Percentiles rank a stretch among this genome's conserved stretches.
phyloP scores from a whole-genome alignment of 2,113 vertebrate species.

The Blennius ocellaris region DNA sequence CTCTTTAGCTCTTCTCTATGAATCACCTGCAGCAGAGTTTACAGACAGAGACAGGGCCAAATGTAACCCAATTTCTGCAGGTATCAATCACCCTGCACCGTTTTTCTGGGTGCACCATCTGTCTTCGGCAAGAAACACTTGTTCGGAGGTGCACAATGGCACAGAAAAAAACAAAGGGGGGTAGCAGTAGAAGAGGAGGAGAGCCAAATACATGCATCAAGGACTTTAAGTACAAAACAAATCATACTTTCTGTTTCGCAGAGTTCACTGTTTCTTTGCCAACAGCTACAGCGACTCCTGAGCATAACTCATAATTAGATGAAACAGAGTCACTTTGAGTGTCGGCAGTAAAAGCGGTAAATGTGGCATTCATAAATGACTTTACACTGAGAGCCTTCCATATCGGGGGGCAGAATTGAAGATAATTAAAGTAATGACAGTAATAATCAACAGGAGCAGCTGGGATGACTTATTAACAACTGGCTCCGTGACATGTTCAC shows the following conservation, averaged over 20 bases:
- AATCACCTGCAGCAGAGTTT: conserved; percentile 78
- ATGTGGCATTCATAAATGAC: conserved; percentile 74
- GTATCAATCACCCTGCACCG: conserved; percentile 79
- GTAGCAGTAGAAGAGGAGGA: conserved; percentile 21
- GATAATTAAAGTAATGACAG: conserved; percentile 84
- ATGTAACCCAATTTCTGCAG: conserved; percentile 83
- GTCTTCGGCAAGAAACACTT: conserved; percentile 69
- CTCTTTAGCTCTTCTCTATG: conserved; percentile 76
- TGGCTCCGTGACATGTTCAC: conserved; percentile 73
- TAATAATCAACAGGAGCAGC: conserved; percentile 81
- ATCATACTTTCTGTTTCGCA: conserved; percentile 36
- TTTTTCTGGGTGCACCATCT: conserved; percentile 79
- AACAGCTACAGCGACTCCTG: conserved; percentile 49
- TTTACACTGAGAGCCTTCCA: conserved; percentile 60
- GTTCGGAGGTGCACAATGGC: conserved; percentile 55
- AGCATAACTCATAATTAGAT: conserved; percentile 78
- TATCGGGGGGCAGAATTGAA: conserved; percentile 73
- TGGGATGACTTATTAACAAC: conserved; percentile 81
- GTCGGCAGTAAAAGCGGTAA: conserved; percentile 67
- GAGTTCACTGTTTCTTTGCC: conserved; percentile 55
- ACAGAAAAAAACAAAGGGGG: conserved; percentile 26
- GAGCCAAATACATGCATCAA: conserved; percentile 51
- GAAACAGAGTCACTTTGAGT: conserved; percentile 73
- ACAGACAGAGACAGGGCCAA: conserved; percentile 75
- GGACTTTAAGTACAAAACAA: conserved; percentile 66